phyloP scores from a whole-genome alignment of 2,113 vertebrate genomes.

The Pampusana beccarii region DNA sequence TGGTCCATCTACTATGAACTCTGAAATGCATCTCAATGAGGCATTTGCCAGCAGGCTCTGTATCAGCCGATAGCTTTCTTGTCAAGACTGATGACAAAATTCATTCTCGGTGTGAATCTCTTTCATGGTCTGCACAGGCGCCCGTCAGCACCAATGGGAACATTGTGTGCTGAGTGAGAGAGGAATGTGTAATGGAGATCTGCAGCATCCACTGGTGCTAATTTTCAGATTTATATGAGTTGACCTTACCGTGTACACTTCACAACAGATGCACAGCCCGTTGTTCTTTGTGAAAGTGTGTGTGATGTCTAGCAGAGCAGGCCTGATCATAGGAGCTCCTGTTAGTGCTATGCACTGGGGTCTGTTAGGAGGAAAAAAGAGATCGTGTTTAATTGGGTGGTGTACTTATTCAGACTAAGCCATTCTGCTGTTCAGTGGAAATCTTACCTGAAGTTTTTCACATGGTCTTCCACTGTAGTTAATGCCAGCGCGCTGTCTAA shows the following conservation, averaged over 20 bases:
- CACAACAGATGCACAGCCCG: conserved; percentile 90
- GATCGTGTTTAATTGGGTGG: background rate
- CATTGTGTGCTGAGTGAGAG: background rate
- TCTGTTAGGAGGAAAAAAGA: conserved; percentile 70
- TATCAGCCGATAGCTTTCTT: background rate
- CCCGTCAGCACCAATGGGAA: background rate
- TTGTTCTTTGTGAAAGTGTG: conserved; percentile 90
- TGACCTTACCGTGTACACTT: conserved; percentile 88
- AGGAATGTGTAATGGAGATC: background rate
- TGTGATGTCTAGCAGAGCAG: conserved; percentile 91
- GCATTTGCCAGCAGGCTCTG: conserved; percentile 35
- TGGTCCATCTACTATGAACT: conserved; percentile 4
- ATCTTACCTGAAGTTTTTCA: conserved; percentile 98
- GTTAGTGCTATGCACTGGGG: conserved; percentile 91
- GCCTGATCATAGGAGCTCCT: conserved; percentile 84
- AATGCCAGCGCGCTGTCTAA: conserved; percentile 88
- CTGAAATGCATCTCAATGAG: conserved; percentile 30
- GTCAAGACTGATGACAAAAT: background rate
- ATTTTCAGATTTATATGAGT: background rate
- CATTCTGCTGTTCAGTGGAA: background rate
- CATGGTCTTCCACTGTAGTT: conserved; percentile 87
- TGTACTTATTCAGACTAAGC: background rate
- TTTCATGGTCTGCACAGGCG: background rate
- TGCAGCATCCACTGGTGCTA: background rate
- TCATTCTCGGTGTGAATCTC: background rate